A percentile compares a stretch with the other conserved stretches of the same genome.
Evolutionary conservation across 1,140 invertebrate genomes (phyloP).

Genomic region (Protaetia brevitarsis): DNA sequence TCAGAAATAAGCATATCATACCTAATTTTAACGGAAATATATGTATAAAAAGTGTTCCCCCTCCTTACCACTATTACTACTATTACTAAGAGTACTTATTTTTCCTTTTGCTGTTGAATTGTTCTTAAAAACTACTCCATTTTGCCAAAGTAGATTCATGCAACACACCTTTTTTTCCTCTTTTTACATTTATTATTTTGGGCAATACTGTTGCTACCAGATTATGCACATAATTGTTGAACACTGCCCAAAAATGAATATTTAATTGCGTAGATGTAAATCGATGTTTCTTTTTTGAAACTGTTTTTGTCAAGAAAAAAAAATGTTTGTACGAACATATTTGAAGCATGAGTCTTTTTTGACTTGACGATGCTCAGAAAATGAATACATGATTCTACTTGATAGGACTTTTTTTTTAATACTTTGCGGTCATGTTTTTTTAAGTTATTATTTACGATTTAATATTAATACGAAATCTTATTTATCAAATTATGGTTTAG

Average conservation of each 20-base stretch:
- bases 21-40: neutral
- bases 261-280: neutral
- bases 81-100: neutral
- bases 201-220: neutral
- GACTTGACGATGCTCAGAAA: constrained; percentile 4
- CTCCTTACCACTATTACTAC: neutral
- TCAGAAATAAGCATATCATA: no score
- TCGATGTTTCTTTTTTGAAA: neutral
- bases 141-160: constrained; percentile 15
- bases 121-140: neutral
- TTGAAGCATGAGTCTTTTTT: constrained; percentile 5
- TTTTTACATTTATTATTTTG: neutral
- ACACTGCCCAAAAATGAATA: neutral
- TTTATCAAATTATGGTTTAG: neutral
- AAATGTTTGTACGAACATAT: neutral
- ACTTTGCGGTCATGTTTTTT: neutral
- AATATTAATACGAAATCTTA: no score
- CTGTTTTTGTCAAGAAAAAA: neutral
- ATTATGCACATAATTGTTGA: constrained; percentile 2
- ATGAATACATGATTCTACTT: constrained; percentile 3
- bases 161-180: neutral
- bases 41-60: neutral
- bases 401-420: neutral
- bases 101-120: neutral
- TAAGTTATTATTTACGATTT: neutral